Evolutionary conservation across 92 coral and sea anemone species (phyloP), one percentile per base, ranked within the genome.

Genomic region (Desmophyllum pertusum): DNA sequence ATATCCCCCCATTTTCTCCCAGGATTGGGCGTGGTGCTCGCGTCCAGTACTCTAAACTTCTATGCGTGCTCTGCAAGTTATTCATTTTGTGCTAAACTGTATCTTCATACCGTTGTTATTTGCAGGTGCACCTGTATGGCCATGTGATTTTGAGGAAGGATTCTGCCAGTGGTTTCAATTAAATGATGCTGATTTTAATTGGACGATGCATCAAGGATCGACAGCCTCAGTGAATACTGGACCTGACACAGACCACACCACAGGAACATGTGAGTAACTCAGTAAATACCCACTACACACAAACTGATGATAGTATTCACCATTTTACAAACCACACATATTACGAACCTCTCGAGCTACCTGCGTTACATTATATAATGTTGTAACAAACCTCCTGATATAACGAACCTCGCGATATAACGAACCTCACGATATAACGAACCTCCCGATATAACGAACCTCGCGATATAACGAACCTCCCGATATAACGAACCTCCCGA

Each of bases 91-190:
- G 18, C 29, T 48, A n/a, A n/a, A n/a, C n/a, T 48, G 53, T n/a
- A 48, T 48, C 21, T 48, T 0, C 1, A 0, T 48, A 48, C 13
- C 21, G 53, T 14, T 48, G n/a, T 59, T 15, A 6, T n/a, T 71
- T 59, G 17, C 19, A 84, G 87, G 81, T 21, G 87, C 63, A 41
- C 84, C 90, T 45, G 25, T 91, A 75, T 86, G 81, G 62, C 92
- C 98, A 14, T 94, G 98, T 73, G 81, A 89, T 76, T 94, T 94
- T 78, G 91, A 94, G 53, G 70, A 76, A 63, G 91, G 89, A 41
- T 86, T 85, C 51, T 94, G 98, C 75, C 93, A 92, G 72, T 94
- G 98, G 98, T 84, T 48, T 41, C 95, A 90, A 23, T 51, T 62
- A 23, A 45, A 73, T 13, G 89, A 87, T 77, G 65, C 78, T 57